A percentile compares a stretch with the other conserved stretches of the same genome.
phyloP scores from a whole-genome alignment of 2,113 vertebrate species.

The Synodontis membranacea region DNA sequence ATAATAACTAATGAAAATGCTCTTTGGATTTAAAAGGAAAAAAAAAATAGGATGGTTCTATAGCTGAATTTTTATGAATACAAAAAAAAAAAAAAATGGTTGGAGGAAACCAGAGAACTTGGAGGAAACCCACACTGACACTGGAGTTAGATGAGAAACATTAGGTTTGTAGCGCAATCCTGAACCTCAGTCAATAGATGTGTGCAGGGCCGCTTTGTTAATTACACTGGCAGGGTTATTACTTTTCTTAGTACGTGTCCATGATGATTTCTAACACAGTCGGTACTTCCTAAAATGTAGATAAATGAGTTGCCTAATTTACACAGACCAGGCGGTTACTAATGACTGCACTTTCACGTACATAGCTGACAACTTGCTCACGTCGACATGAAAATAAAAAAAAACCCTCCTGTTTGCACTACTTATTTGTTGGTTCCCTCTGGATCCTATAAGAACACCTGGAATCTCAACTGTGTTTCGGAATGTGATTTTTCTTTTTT shows the following conservation, averaged over 20 bases:
- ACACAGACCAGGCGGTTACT: neutral
- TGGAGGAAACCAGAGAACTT: neutral
- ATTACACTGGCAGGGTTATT: neutral
- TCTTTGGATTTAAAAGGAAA: too few species aligned
- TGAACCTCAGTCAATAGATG: neutral
- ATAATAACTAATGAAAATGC: too few species aligned
- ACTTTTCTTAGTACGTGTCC: neutral
- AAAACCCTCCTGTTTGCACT: neutral
- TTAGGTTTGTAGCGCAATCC: neutral
- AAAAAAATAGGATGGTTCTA: too few species aligned
- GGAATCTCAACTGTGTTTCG: neutral
- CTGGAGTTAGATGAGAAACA: too few species aligned
- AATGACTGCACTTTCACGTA: neutral
- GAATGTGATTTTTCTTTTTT: neutral
- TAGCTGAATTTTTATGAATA: too few species aligned
- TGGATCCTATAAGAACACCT: too few species aligned
- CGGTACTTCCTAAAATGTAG: neutral
- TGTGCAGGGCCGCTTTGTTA: neutral
- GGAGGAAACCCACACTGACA: neutral
- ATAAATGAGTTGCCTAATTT: neutral
- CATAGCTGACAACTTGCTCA: neutral
- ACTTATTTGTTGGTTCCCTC: neutral
- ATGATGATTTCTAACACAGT: neutral
- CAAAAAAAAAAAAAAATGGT: too few species aligned
- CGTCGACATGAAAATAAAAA: neutral